These are phyloP conservation scores for Eumerus sabulonum DNA, from an alignment of 2,888 invertebrate genomes.

Conservation along the genomic window DNA sequence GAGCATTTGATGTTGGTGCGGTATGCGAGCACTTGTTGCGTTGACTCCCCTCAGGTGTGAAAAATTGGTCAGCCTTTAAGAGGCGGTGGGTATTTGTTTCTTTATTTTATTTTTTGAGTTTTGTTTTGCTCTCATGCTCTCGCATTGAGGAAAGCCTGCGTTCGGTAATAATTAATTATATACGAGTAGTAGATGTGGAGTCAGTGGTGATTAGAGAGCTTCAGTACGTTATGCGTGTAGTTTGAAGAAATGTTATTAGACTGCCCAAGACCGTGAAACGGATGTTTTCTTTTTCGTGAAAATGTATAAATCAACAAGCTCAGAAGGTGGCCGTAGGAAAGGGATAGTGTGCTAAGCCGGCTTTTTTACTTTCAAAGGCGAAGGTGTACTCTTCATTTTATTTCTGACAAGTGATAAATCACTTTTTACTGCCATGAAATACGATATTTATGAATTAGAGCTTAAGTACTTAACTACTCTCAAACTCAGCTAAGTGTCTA, in stretches of 20 bases:
- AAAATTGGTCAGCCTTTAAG: slow-evolving; percentile 47
- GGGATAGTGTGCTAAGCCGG: neutral
- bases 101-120: no score
- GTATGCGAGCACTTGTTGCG: neutral
- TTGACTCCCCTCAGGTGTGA: slow-evolving; percentile 53
- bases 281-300: neutral
- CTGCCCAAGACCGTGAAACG: slow-evolving; percentile 6
- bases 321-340: neutral
- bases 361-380: no score
- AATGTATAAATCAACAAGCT: no score
- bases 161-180: slow-evolving; percentile 34
- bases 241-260: slow-evolving; percentile 28
- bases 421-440: no score
- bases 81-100: no score
- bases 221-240: slow-evolving; percentile 43
- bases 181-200: slow-evolving; percentile 18
- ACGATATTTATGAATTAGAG: no score
- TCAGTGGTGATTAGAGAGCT: slow-evolving; percentile 43
- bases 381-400: no score
- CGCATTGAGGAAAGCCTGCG: neutral
- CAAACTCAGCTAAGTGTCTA: no score
- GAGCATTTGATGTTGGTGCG: neutral
- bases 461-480: no score
- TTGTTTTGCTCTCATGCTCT: slow-evolving; percentile 9
- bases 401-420: no score